Percentiles rank a stretch among this genome's conserved stretches.
Conservation (phyloP, 2,888 invertebrate species). For the Apotomis turbidana region DNA sequence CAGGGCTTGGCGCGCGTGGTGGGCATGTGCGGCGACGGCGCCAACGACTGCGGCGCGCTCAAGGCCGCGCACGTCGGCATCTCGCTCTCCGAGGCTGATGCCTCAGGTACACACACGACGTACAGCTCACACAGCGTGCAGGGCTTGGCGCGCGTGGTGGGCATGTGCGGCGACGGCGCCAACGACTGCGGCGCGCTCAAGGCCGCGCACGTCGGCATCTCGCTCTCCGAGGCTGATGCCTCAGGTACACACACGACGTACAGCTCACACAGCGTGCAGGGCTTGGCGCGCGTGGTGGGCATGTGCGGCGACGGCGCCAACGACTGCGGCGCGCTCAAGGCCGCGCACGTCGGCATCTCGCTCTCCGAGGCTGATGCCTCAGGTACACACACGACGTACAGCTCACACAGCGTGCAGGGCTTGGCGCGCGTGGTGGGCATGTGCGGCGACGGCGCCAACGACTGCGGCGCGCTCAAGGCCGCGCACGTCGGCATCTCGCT, state of each 20-base stretch:
- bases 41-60: constrained; percentile 95
- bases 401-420: constrained; percentile 87
- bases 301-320: constrained; percentile 92
- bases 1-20: constrained; percentile 88
- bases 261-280: constrained; percentile 86
- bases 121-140: constrained; percentile 85
- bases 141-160: constrained; percentile 87
- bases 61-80: constrained; percentile 95
- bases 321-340: constrained; percentile 95
- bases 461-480: constrained; percentile 94
- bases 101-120: neutral
- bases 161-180: constrained; percentile 90
- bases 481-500: constrained; percentile 95
- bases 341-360: constrained; percentile 94
- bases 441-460: constrained; percentile 92
- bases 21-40: constrained; percentile 90
- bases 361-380: constrained; percentile 90
- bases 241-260: neutral
- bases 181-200: constrained; percentile 96
- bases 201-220: constrained; percentile 94
- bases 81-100: constrained; percentile 93
- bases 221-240: constrained; percentile 92
- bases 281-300: constrained; percentile 87
- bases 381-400: neutral
- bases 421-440: constrained; percentile 88